Percentiles rank a stretch among this genome's conserved stretches.
These are phyloP conservation scores for Psilopsiagon aymara DNA, from an alignment of 2,113 vertebrate species.

Conservation along the genomic window DNA sequence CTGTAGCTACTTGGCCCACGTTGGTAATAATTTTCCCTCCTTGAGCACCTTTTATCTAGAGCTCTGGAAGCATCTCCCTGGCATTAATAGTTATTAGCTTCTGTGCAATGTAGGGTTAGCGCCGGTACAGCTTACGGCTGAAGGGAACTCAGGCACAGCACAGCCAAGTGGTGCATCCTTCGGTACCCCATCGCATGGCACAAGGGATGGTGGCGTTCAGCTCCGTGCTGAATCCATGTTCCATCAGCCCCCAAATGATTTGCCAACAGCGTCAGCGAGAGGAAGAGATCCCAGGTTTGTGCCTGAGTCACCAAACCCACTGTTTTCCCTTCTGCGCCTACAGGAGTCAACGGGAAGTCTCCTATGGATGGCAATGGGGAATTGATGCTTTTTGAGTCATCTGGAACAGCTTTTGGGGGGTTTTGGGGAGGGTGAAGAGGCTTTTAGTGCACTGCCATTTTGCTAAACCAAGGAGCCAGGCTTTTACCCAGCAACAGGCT, in stretches of 20 bases:
- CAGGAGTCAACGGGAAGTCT: neutral
- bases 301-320: conserved; percentile 32
- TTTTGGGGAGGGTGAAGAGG: neutral
- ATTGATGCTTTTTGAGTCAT: neutral
- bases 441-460: conserved; percentile 1
- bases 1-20: conserved; percentile 48
- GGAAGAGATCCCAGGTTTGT: conserved; percentile 13
- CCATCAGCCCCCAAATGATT: neutral
- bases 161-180: neutral
- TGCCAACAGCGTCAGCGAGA: neutral
- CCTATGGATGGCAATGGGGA: neutral
- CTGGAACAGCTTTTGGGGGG: neutral
- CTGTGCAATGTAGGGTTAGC: neutral
- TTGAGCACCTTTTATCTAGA: conserved; percentile 67
- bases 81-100: conserved; percentile 21
- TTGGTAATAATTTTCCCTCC: conserved; percentile 56
- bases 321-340: neutral
- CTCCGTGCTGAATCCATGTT: neutral
- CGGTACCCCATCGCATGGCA: neutral
- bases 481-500: conserved; percentile 65
- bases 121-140: neutral
- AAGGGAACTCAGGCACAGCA: neutral
- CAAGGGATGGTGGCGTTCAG: rapidly evolving
- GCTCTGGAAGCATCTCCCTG: conserved; percentile 63
- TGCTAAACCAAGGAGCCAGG: neutral